phyloP scores from a whole-genome alignment of 2,888 invertebrate genomes.

The Erebia ligea region DNA sequence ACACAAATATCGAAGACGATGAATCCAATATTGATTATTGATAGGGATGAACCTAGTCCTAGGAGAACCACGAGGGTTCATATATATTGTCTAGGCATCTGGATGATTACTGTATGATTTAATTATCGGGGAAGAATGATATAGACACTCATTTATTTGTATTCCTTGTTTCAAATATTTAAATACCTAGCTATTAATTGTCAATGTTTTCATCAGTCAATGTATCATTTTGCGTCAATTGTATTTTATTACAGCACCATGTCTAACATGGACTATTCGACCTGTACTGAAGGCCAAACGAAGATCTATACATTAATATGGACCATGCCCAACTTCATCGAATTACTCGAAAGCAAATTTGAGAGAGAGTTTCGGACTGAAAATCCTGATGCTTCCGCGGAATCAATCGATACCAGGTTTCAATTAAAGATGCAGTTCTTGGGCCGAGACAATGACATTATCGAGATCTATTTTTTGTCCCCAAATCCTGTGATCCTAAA shows the following conservation, averaged over 20 bases:
- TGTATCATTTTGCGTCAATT: no score
- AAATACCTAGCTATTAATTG: no score
- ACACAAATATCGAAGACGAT: no score
- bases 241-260: conserved; percentile 36
- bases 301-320: conserved; percentile 73
- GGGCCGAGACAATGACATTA: conserved; percentile 70
- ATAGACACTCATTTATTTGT: no score
- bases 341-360: conserved; percentile 63
- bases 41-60: no score
- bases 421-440: conserved; percentile 74
- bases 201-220: no score
- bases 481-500: conserved; percentile 69
- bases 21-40: no score
- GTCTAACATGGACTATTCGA: conserved; percentile 63
- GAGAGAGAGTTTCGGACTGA: conserved; percentile 67
- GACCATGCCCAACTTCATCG: conserved; percentile 68
- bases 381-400: conserved; percentile 52
- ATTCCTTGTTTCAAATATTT: no score
- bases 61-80: no score
- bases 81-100: no score
- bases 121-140: no score
- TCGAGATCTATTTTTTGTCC: conserved; percentile 72
- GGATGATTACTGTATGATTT: no score
- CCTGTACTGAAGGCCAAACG: conserved; percentile 70
- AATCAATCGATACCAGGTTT: conserved; percentile 56